Conservation (phyloP, 64 coral and sea anemone species). For the Dendrophyllia cribrosa region DNA sequence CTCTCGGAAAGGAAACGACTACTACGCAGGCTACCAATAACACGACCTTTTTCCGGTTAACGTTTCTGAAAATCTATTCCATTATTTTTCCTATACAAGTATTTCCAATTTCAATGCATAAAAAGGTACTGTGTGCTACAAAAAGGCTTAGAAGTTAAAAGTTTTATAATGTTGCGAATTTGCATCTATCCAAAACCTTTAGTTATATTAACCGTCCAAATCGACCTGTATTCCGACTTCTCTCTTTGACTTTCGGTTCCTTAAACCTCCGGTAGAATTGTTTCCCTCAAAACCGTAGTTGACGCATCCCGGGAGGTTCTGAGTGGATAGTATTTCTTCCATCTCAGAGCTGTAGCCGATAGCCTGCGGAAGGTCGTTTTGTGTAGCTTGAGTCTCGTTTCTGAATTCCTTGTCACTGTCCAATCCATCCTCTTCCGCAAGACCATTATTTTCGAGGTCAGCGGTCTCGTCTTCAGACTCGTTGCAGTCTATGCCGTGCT, state of each 20-base stretch:
- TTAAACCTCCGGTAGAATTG: background rate
- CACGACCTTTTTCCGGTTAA: too few relatives aligned
- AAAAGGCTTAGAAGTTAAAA: too few relatives aligned
- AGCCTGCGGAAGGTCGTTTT: background rate
- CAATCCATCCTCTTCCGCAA: constrained; percentile 45
- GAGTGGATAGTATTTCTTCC: constrained; percentile 15
- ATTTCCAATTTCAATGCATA: too few relatives aligned
- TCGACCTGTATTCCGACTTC: constrained; percentile 56
- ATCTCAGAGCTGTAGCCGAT: background rate
- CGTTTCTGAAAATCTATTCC: too few relatives aligned
- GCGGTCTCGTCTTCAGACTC: constrained; percentile 24
- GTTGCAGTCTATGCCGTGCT: constrained; percentile 56
- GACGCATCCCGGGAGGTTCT: constrained; percentile 16
- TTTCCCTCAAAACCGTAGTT: constrained; percentile 47
- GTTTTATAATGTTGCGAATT: too few relatives aligned
- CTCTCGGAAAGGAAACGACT: too few relatives aligned
- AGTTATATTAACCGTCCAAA: background rate
- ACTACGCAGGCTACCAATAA: too few relatives aligned
- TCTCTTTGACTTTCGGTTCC: background rate
- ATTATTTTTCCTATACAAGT: too few relatives aligned
- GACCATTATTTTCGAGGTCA: background rate
- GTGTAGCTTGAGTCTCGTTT: background rate
- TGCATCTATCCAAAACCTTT: too few relatives aligned
- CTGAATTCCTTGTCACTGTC: constrained; percentile 1
- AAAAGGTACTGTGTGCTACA: too few relatives aligned